phyloP scores from a whole-genome alignment of 2,888 invertebrate genomes.

The Diaphora mendica region DNA sequence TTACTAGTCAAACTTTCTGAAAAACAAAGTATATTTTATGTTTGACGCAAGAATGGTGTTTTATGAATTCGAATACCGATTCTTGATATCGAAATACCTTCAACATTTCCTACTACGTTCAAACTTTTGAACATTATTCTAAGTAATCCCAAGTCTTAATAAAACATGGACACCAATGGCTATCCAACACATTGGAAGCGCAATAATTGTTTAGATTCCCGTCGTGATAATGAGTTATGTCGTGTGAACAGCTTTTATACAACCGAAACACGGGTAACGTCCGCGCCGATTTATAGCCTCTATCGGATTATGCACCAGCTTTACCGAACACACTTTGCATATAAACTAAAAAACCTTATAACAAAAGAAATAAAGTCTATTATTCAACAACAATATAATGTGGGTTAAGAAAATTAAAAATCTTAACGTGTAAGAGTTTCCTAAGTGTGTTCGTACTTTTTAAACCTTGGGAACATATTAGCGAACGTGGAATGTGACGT shows the following conservation, averaged over 20 bases:
- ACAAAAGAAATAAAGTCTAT: conserved; percentile 3
- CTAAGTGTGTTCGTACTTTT: conserved; percentile 48
- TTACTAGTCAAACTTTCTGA: not conserved
- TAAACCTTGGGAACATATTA: conserved; percentile 48
- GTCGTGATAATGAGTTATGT: conserved; percentile 62
- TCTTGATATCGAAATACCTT: not conserved
- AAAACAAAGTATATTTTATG: too few species aligned
- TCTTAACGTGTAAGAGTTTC: conserved; percentile 47
- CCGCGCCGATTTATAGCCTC: conserved; percentile 63
- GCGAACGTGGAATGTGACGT: conserved; percentile 40
- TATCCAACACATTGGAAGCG: conserved; percentile 44
- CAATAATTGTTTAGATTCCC: conserved; percentile 62
- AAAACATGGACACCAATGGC: conserved; percentile 37
- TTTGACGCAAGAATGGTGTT: not conserved
- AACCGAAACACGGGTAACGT: conserved; percentile 61
- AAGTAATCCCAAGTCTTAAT: conserved; percentile 29
- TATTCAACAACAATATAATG: conserved; percentile 27
- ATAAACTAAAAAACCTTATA: conserved; percentile 39
- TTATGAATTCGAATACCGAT: not conserved
- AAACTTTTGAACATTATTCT: not conserved
- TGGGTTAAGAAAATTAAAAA: conserved; percentile 55
- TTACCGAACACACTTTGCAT: conserved; percentile 63
- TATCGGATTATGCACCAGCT: conserved; percentile 64
- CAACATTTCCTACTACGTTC: not conserved
- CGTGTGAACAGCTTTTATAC: conserved; percentile 73